Percentiles rank a stretch among this genome's conserved stretches.
Evolutionary conservation across 2,888 invertebrate genomes (phyloP).

Genomic region (Yponomeuta evonymella): DNA sequence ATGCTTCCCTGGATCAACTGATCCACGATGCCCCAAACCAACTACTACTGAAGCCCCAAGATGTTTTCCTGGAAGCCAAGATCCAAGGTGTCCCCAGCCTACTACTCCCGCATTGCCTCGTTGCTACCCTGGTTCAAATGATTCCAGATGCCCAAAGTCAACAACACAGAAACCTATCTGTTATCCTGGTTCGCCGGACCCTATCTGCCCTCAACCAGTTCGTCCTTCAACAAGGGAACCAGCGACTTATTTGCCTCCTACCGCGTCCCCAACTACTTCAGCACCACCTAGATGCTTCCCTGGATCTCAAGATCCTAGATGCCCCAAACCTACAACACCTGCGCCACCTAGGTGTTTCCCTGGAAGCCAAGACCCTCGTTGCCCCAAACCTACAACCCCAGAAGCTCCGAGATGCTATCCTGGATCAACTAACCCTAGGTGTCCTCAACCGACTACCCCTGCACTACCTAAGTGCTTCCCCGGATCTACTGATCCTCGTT

Average conservation of each 20-base stretch:
- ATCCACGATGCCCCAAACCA: constrained; percentile 33
- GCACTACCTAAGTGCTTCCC: constrained; percentile 39
- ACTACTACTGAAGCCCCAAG: constrained; percentile 25
- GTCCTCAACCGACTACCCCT: constrained; percentile 32
- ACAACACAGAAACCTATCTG: constrained; percentile 26
- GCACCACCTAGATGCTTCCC: constrained; percentile 28
- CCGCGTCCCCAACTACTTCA: constrained; percentile 25
- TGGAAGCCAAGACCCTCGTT: constrained; percentile 31
- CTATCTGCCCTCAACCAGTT: constrained; percentile 26
- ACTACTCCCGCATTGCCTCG: constrained; percentile 23
- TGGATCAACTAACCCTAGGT: constrained; percentile 38
- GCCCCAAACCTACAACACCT: constrained; percentile 27
- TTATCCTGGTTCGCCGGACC: constrained; percentile 24
- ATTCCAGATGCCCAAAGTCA: constrained; percentile 26
- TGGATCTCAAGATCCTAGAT: constrained; percentile 25
- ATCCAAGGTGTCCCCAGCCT: constrained; percentile 42
- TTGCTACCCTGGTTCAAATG: constrained; percentile 31
- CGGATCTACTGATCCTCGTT: constrained; percentile 32
- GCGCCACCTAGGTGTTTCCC: constrained; percentile 34
- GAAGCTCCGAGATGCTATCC: constrained; percentile 33
- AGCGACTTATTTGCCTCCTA: constrained; percentile 23
- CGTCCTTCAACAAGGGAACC: constrained; percentile 17
- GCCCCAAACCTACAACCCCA: constrained; percentile 37
- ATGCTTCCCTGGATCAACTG: constrained; percentile 28
- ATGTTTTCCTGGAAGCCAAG: constrained; percentile 43